Evolutionary conservation across 2,888 invertebrate genomes (phyloP), one percentile per base, ranked within the genome.

Genomic region (Ochropacha duplaris): DNA sequence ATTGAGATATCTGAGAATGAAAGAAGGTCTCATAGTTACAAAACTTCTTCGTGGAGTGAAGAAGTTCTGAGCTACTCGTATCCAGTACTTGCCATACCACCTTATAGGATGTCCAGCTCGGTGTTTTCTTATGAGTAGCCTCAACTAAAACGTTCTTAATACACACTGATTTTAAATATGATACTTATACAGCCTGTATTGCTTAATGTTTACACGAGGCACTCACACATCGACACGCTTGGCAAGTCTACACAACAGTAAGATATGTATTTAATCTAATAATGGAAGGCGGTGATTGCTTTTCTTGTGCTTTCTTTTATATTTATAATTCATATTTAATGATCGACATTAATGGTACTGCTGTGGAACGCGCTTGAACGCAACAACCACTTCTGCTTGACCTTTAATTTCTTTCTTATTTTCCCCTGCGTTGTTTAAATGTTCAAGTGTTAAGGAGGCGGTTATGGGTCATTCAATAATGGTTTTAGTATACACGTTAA

Each of bases 291-390:
- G 71, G 74, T 88, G 89, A 90, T 90, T 90, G 81, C 90, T 87
- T 89, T 88, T 90, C 88, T 90, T 90, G 68, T 83, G 83, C 86
- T 89, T 90, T 90, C 89, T 88, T 90, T 90, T 85, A 87, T 88
- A 90, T 90, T 91, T 90, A 91, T 92, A 92, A 92, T 91, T 90
- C 87, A 90, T 90, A 90, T 92, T 91, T 92, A 92, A 92, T 92
- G 90, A 92, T 91, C 88, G 84, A 87, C 90, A 86, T 88, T 91
- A 90, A 92, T 89, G 89, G 86, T 81, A 83, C 80, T 85, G 87
- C 86, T 88, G 89, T 84, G 80, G 84, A 84, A 84, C 76, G 69
- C 69, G 68, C 74, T 78, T 71, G 72, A 76, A 77, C 75, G 66
- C 59, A 70, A 57, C 59, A 64, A 63, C 90, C 85, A 86, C 24